phyloP scores from a whole-genome alignment of 2,797 vertebrate genomes.

The Takifugu rubripes region DNA sequence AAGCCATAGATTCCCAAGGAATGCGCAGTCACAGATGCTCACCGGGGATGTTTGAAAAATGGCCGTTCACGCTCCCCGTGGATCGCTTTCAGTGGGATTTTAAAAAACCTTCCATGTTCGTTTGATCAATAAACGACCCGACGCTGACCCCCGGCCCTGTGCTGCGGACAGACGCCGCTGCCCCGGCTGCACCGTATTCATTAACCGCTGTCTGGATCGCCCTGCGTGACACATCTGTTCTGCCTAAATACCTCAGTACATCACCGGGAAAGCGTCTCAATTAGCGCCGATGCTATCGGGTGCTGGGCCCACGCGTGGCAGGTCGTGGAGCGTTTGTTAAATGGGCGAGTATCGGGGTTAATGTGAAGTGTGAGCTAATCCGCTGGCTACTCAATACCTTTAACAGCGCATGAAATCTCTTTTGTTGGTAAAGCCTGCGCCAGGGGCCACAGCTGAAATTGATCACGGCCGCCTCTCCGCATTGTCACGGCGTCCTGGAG shows the following conservation, averaged over 20 bases:
- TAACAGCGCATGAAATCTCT: constrained; percentile 77
- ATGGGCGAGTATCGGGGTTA: constrained; percentile 64
- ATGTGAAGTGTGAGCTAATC: constrained; percentile 73
- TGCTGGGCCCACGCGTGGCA: constrained; percentile 34
- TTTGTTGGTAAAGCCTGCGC: constrained; percentile 73
- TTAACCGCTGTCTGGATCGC: constrained; percentile 34
- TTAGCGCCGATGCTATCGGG: constrained; percentile 63
- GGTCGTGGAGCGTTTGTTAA: constrained; percentile 60
- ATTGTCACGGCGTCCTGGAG: constrained; percentile 54
- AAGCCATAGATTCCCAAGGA: constrained; percentile 18
- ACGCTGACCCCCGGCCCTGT: constrained; percentile 11
- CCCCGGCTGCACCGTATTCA: not conserved
- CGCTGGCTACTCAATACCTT: constrained; percentile 73
- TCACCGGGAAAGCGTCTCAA: constrained; percentile 64
- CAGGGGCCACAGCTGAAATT: constrained; percentile 72
- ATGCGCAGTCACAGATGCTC: constrained; percentile 15
- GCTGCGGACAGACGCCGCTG: constrained; percentile 13
- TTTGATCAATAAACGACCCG: constrained; percentile 9
- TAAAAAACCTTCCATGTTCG: constrained; percentile 3
- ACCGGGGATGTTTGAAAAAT: constrained; percentile 9
- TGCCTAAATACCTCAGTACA: constrained; percentile 52
- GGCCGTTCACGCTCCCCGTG: not conserved
- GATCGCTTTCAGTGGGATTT: constrained; percentile 10
- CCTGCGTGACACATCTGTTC: constrained; percentile 31
- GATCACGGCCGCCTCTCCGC: constrained; percentile 58